Conservation (phyloP, 2,113 vertebrate species). For the Anthoscopus minutus region DNA sequence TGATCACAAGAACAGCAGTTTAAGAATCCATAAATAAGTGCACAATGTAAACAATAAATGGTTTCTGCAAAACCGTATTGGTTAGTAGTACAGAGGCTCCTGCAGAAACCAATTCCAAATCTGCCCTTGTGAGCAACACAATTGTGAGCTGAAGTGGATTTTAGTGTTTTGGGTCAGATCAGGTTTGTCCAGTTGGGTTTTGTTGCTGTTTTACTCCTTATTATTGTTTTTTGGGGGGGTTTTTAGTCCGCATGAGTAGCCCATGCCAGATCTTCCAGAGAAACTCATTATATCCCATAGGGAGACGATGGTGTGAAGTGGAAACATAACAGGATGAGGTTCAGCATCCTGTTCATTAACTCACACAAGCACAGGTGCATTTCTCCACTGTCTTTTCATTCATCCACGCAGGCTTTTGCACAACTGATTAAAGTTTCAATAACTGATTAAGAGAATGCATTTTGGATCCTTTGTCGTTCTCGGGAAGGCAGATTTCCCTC, state of each 20-base stretch:
- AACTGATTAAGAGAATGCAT: background rate
- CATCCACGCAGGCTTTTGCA: background rate
- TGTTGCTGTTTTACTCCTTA: background rate
- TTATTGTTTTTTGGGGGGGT: rapidly evolving
- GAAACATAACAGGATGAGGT: background rate
- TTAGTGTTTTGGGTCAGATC: background rate
- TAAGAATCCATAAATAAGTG: too few relatives aligned
- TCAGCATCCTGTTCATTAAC: background rate
- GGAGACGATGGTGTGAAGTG: background rate
- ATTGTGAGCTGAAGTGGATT: background rate
- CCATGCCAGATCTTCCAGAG: background rate
- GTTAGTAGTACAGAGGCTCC: too few relatives aligned
- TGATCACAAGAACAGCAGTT: too few relatives aligned
- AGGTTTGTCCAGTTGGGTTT: background rate
- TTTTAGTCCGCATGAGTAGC: background rate
- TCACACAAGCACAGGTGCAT: background rate
- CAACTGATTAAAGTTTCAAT: background rate
- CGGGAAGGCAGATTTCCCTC: background rate
- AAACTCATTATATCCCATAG: rapidly evolving
- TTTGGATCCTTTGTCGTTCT: background rate
- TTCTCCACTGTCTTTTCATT: background rate
- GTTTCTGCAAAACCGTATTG: too few relatives aligned
- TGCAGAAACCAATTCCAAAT: background rate
- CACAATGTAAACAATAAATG: too few relatives aligned
- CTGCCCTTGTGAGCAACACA: background rate